Base-by-base conservation (phyloP, 2,888 invertebrate species). In the Bimastos eiseni region DNA sequence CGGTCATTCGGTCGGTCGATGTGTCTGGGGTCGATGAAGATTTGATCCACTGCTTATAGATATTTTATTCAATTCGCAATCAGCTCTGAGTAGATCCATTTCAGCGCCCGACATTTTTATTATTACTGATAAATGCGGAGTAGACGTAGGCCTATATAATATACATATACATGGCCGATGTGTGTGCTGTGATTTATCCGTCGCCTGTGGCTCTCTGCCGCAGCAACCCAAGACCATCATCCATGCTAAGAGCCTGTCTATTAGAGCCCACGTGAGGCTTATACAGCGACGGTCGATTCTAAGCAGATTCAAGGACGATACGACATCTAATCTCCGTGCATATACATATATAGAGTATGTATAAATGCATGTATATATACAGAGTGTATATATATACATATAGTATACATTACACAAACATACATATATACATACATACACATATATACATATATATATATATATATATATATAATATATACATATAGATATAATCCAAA, bases 11-110 rank as follows among this genome's bases (percentile, higher is more conserved):
- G 55, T 55, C 55, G 24, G 24, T 70, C 70, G 70, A n/a, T 70
- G 70, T n/a, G 30, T n/a, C 70, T 70, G 55, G 49, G 34, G 55
- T 30, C 3, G 0, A 44, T 15, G 55, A 89, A 24, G 33, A 34
- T 55, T 37, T 37, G 55, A 89, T 37, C 37, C 90, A 89, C 70
- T 37, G 83, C 34, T 70, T 30, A 70, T n/a, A 70, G 30, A 70
- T 70, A 4, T n/a, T n/a, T n/a, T 70, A 70, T 70, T 70, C 70
- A 70, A n/a, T n/a, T n/a, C n/a, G 70, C 70, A 13, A 70, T 70
- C 70, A 70, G 30, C 8, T 70, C 70, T 70, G 70, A 30, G 70
- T n/a, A 70, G n/a, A 70, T n/a, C 70, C 70, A 70, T 70, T 70
- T 70, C 70, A 11, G 70, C 70, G 70, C 0, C n/a, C 70, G 70